A percentile compares a stretch with the other conserved stretches of the same genome.
Conservation (phyloP, 2,113 vertebrate species). For the Promerops cafer region DNA sequence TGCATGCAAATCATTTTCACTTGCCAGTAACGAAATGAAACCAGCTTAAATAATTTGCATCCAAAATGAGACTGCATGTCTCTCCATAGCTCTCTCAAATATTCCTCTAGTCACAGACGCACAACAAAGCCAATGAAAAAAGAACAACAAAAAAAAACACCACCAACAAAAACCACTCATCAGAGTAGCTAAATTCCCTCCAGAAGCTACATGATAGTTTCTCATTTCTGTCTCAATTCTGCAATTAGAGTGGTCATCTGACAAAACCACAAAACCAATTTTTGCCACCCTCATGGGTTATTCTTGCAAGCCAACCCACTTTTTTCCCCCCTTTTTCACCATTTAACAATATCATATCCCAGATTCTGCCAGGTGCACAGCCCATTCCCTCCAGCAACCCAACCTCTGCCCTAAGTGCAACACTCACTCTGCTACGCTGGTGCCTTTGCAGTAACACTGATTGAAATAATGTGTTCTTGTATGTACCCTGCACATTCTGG, state of each 20-base stretch:
- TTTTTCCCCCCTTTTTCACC: neutral
- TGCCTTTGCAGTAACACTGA: fast-evolving
- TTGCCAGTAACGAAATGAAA: neutral
- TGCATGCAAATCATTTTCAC: neutral
- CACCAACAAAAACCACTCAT: neutral
- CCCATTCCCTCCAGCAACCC: neutral
- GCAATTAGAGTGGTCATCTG: neutral
- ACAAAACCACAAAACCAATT: neutral
- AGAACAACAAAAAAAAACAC: neutral
- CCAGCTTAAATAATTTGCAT: neutral
- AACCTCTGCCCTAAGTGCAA: neutral
- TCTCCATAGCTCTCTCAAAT: neutral
- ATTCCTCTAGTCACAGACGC: neutral
- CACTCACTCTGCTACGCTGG: fast-evolving
- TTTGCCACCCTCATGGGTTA: neutral
- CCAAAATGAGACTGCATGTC: neutral
- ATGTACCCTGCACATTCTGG: fast-evolving
- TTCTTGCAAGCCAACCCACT: neutral
- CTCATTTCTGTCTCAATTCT: neutral
- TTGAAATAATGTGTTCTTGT: fast-evolving
- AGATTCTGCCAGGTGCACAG: neutral
- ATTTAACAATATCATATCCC: neutral
- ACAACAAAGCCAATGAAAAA: neutral
- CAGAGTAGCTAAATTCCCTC: neutral
- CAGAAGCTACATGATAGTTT: neutral